Conservation (phyloP, 1,140 invertebrate species). For the Eumeta japonica region DNA sequence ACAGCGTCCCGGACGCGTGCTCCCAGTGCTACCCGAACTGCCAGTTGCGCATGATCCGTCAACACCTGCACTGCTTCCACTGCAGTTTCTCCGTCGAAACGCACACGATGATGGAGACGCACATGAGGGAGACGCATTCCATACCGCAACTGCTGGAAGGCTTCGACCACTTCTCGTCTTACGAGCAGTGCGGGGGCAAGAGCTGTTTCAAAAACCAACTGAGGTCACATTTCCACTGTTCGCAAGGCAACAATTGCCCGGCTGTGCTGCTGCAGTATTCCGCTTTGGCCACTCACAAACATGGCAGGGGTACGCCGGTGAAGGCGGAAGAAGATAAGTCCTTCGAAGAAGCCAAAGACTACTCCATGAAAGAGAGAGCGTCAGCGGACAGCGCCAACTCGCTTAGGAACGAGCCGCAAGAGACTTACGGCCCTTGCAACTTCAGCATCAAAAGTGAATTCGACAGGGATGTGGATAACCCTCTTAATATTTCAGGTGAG, state of each 20-base stretch:
- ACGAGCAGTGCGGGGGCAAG: conserved; percentile 49
- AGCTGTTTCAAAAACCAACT: conserved; percentile 50
- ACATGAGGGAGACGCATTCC: conserved; percentile 48
- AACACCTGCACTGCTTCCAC: conserved; percentile 48
- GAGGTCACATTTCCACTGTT: conserved; percentile 50
- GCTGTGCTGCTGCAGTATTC: conserved; percentile 52
- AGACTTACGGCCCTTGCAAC: conserved; percentile 39
- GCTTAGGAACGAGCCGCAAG: conserved; percentile 27
- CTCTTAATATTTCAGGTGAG: conserved; percentile 48
- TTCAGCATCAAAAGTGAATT: conserved; percentile 53
- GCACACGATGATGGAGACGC: conserved; percentile 44
- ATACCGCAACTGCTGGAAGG: conserved; percentile 43
- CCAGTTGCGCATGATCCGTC: conserved; percentile 32
- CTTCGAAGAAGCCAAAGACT: conserved; percentile 52
- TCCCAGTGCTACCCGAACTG: conserved; percentile 40
- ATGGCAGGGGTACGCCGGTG: conserved; percentile 41
- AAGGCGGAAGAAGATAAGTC: conserved; percentile 41
- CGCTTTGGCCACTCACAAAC: conserved; percentile 48
- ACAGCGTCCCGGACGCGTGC: conserved; percentile 42
- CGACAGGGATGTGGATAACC: conserved; percentile 36
- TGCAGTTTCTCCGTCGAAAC: conserved; percentile 45
- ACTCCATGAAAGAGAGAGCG: conserved; percentile 50
- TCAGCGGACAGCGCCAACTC: conserved; percentile 41
- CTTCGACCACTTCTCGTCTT: conserved; percentile 46
- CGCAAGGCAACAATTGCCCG: conserved; percentile 47